Base-by-base conservation (phyloP, 2,797 vertebrate species). In the Pelobates cultripes region DNA sequence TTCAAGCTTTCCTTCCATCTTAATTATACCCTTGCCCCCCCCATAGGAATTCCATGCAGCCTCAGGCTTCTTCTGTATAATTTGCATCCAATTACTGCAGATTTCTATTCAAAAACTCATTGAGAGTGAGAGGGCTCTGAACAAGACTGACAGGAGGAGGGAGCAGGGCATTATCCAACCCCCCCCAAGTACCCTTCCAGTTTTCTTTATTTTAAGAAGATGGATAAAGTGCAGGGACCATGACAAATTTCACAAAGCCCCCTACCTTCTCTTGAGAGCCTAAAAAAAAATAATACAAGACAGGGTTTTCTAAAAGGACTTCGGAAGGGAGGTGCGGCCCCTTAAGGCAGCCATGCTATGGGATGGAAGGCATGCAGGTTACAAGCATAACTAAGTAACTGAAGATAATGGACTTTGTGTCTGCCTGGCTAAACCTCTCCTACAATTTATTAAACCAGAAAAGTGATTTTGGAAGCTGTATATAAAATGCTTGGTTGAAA, bases 31-130 rank as follows among this genome's bases (percentile, higher is more conserved):
- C 82, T 84, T 44, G 73, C 72, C 82, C 82, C 70, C 71, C 81
- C 77, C 68, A 79, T 75, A 75, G 82, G 82, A 84, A 84, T 84
- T 84, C 73, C 77, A 84, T 57, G 77, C 82, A 71, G 82, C 73
- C 77, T 79, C 67, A 9, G 67, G 77, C 77, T 78, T 77, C 77
- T 71, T 83, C 82, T 71, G 77, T 84, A 84, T 84, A 84, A 84
- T 84, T 84, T 84, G 82, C 82, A 84, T 84, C 82, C 82, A 84
- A 84, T 84, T 84, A 84, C 82, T 84, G 77, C 67, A 84, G 82
- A 53, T 84, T 79, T 79, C 82, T 84, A 79, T 84, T 84, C 66
- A 79, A 43, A 64, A 70, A 70, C 82, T 79, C 82, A 73, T 83
- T 78, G 81, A 78, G 75, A 84, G 72, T 75, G 82, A 75, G 77